phyloP scores from a whole-genome alignment of 2,888 invertebrate species.

The Conchocele bisecta region DNA sequence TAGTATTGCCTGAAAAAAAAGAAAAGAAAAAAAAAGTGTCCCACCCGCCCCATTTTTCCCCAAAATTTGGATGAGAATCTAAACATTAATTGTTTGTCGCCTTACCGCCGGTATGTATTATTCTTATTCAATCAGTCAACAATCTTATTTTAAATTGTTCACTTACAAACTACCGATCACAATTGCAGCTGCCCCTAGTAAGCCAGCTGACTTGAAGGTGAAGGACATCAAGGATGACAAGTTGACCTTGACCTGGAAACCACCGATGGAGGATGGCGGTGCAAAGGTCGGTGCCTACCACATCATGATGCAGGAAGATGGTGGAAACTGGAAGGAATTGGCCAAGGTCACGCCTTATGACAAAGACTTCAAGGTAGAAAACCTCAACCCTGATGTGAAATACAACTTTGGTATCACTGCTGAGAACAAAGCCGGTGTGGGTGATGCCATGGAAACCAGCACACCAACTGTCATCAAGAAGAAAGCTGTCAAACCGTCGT shows the following conservation, averaged over 20 bases:
- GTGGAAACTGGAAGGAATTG: constrained; percentile 90
- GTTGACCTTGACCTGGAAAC: constrained; percentile 81
- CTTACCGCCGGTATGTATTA: no score
- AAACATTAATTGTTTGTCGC: no score
- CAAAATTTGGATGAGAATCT: no score
- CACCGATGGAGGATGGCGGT: constrained; percentile 82
- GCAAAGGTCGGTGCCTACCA: constrained; percentile 79
- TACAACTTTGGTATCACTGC: constrained; percentile 81
- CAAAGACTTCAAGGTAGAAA: constrained; percentile 74
- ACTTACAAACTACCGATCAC: no score
- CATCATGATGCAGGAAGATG: constrained; percentile 85
- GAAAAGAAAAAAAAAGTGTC: no score
- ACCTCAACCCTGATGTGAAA: constrained; percentile 73
- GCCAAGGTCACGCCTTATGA: constrained; percentile 90
- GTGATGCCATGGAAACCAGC: constrained; percentile 70
- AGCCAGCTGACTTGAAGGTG: constrained; percentile 66
- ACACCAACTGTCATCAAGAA: constrained; percentile 66
- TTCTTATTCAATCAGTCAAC: no score
- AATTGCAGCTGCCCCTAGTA: constrained; percentile 72
- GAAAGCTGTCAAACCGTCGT: constrained; percentile 65
- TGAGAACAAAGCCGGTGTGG: constrained; percentile 77
- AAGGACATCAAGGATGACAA: constrained; percentile 69
- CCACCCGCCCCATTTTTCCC: no score
- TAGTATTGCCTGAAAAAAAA: no score
- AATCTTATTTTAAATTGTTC: no score